phyloP scores from a whole-genome alignment of 23 tunicate genomes.

The Trididemnum clinides region DNA sequence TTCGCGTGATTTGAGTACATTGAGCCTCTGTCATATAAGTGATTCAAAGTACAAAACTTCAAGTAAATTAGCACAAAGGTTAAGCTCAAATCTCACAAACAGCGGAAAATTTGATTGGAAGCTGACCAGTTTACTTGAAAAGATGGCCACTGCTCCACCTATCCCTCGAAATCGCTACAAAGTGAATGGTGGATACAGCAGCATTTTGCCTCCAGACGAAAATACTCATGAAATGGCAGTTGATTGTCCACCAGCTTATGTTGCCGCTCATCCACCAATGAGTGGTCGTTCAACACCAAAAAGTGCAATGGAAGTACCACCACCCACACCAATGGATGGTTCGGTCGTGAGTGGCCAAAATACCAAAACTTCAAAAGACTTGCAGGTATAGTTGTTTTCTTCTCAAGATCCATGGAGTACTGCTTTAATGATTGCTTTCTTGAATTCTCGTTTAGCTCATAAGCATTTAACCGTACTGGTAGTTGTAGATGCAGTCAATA shows the following conservation, averaged over 20 bases:
- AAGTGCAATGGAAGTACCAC: constrained; percentile 60
- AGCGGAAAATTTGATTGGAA: constrained; percentile 32
- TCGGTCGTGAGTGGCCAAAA: constrained; percentile 14
- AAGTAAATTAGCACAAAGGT: not conserved
- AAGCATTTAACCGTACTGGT: too few relatives aligned
- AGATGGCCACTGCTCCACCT: constrained; percentile 78
- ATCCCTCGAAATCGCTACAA: constrained; percentile 37
- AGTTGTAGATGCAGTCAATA: too few relatives aligned
- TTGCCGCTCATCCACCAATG: constrained; percentile 64
- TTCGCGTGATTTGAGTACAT: not conserved
- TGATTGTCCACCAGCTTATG: constrained; percentile 79
- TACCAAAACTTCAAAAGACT: constrained; percentile 46
- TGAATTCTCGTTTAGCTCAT: too few relatives aligned
- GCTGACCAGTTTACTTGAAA: not conserved
- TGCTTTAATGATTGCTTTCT: too few relatives aligned
- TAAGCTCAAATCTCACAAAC: not conserved
- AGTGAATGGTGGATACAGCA: constrained; percentile 56
- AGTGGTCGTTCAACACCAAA: constrained; percentile 66
- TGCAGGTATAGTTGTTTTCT: constrained; percentile 26
- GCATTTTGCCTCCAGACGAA: constrained; percentile 83
- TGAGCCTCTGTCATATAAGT: not conserved
- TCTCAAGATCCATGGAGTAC: too few relatives aligned
- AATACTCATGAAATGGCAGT: constrained; percentile 90
- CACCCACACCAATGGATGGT: constrained; percentile 82
- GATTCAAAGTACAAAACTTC: not conserved